Percentiles rank a stretch among this genome's conserved stretches.
Evolutionary conservation across 1,140 invertebrate species (phyloP).

Genomic region (Notospermus geniculatus): DNA sequence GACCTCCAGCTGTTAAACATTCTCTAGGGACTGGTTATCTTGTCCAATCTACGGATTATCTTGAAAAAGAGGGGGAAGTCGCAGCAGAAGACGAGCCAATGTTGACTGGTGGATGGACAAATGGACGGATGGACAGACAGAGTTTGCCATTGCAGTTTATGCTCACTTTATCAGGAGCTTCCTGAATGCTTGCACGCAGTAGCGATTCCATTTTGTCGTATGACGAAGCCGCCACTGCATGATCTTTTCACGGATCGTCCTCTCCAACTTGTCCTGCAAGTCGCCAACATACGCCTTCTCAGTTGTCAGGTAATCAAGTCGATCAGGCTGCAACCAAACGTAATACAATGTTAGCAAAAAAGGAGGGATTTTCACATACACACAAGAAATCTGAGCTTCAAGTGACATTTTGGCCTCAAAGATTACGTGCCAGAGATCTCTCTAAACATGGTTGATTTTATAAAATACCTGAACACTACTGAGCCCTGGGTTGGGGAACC

Average conservation of each 20-base stretch:
- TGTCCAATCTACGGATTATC: too few species aligned
- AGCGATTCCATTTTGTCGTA: constrained; percentile 66
- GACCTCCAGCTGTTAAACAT: too few species aligned
- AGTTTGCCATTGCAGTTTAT: too few species aligned
- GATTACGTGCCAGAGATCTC: too few species aligned
- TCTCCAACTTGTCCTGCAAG: constrained; percentile 62
- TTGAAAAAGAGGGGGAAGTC: not conserved
- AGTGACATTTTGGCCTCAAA: too few species aligned
- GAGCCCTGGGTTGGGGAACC: constrained; percentile 50
- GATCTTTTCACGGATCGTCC: constrained; percentile 60
- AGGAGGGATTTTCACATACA: too few species aligned
- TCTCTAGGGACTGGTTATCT: too few species aligned
- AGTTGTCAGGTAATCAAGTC: constrained; percentile 58
- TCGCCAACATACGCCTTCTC: constrained; percentile 53
- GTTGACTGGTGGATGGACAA: not conserved
- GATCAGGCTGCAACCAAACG: constrained; percentile 54
- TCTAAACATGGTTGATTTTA: too few species aligned
- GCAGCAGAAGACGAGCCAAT: constrained; percentile 3
- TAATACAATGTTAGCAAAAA: too few species aligned
- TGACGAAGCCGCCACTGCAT: constrained; percentile 56
- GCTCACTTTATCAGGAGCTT: constrained; percentile 61
- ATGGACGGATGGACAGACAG: constrained; percentile 1
- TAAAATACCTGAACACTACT: constrained; percentile 63
- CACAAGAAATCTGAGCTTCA: too few species aligned
- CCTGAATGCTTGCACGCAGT: constrained; percentile 65